Conservation (phyloP, 2,113 vertebrate genomes). For the Haemorhous mexicanus region DNA sequence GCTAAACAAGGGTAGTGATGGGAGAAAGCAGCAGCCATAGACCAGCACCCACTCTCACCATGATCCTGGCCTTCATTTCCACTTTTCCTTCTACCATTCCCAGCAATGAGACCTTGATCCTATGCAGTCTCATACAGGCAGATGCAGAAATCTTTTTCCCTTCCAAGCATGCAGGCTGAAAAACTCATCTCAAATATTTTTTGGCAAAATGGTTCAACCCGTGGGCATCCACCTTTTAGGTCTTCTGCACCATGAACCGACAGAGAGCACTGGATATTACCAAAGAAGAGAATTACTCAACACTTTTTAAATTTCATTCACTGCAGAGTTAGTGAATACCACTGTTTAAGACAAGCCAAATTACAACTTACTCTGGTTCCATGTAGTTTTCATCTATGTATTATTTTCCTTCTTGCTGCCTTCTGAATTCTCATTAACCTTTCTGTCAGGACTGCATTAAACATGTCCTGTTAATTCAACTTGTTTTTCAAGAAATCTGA, state of each 20-base stretch:
- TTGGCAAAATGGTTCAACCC: not conserved
- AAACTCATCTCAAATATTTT: not conserved
- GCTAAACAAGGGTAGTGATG: not conserved
- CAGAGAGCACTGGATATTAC: not conserved
- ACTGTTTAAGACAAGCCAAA: not conserved
- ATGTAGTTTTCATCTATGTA: not conserved
- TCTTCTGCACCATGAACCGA: not conserved
- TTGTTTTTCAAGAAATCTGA: slow-evolving; percentile 40
- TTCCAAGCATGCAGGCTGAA: not conserved
- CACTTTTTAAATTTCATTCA: not conserved
- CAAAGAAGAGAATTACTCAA: not conserved
- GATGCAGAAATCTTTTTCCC: not conserved
- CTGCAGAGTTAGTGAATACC: not conserved
- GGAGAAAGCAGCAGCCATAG: not conserved
- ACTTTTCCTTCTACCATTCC: not conserved
- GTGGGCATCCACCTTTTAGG: not conserved
- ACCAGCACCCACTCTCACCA: not conserved
- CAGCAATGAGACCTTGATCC: not conserved
- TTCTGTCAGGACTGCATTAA: slow-evolving; percentile 41
- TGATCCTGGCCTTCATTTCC: not conserved
- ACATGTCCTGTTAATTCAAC: slow-evolving; percentile 40
- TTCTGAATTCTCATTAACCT: slow-evolving; percentile 63
- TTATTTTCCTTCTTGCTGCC: not conserved
- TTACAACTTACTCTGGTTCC: not conserved
- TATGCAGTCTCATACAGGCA: not conserved